Evolutionary conservation across 2,797 vertebrate genomes (phyloP).

Genomic region (Moxostoma hubbsi): DNA sequence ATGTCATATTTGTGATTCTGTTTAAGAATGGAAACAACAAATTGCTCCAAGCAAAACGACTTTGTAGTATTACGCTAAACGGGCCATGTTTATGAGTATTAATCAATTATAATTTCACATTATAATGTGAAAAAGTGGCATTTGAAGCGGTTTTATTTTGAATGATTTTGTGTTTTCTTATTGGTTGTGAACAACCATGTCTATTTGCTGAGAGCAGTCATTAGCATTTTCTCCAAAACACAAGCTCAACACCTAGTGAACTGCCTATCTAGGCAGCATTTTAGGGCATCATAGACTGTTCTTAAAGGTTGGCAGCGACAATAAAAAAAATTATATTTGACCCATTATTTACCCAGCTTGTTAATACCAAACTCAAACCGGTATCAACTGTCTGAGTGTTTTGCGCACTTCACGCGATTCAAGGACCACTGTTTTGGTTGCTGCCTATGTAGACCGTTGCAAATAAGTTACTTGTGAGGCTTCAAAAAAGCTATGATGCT

Average conservation of each 20-base stretch:
- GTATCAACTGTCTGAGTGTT: too few relatives aligned
- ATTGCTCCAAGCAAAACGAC: background rate
- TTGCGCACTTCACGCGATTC: background rate
- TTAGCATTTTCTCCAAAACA: background rate
- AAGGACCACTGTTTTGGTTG: background rate
- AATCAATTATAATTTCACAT: background rate
- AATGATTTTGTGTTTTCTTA: constrained; percentile 3
- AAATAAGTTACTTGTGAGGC: background rate
- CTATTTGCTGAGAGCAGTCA: constrained; percentile 8
- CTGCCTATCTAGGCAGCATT: background rate
- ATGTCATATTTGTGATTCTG: constrained; percentile 14
- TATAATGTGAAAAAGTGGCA: background rate
- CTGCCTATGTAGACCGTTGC: background rate
- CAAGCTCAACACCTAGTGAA: background rate
- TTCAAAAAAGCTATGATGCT: background rate
- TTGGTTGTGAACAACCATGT: background rate
- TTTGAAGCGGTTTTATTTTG: background rate
- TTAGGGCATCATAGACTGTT: background rate
- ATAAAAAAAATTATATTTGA: too few relatives aligned
- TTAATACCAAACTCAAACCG: background rate
- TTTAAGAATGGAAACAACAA: constrained; percentile 2
- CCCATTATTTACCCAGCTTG: background rate
- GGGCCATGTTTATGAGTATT: constrained; percentile 32
- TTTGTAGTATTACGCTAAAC: constrained; percentile 22
- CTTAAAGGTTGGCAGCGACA: too few relatives aligned